phyloP scores from a whole-genome alignment of 2,113 vertebrate species.

The Thomomys bottae region DNA sequence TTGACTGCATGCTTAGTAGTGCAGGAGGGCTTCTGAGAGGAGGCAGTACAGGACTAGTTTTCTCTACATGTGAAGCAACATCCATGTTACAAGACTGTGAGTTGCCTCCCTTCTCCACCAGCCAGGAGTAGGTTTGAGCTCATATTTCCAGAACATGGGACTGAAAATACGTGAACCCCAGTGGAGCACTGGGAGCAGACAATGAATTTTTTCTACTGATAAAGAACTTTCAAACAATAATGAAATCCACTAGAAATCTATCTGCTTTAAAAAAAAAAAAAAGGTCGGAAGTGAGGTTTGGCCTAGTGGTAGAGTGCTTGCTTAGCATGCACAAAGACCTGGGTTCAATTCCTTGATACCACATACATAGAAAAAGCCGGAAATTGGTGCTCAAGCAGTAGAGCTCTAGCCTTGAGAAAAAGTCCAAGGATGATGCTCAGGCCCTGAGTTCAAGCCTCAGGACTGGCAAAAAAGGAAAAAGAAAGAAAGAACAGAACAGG shows the following conservation, averaged over 20 bases:
- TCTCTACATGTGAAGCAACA: not conserved
- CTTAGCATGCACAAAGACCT: no score
- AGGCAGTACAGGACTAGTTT: not conserved
- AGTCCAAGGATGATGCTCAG: no score
- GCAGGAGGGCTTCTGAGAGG: not conserved
- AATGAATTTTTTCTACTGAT: not conserved
- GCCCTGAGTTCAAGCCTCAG: no score
- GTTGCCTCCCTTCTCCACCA: slow-evolving; percentile 3
- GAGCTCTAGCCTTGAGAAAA: no score
- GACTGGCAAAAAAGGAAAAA: no score
- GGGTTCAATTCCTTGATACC: no score
- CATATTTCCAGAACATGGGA: not conserved
- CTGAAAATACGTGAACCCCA: not conserved
- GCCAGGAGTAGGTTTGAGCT: not conserved
- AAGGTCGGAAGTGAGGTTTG: no score
- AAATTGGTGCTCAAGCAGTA: no score
- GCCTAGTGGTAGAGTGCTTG: no score
- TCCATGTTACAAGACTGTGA: not conserved
- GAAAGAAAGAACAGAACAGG: no score
- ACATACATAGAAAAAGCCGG: no score
- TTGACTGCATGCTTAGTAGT: not conserved
- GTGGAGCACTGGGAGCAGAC: not conserved
- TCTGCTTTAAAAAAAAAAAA: no score
- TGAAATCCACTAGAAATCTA: not conserved
- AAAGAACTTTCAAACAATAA: slow-evolving; percentile 45